Evolutionary conservation across 2,113 vertebrate genomes (phyloP).

Genomic region (Herpailurus yagouaroundi): DNA sequence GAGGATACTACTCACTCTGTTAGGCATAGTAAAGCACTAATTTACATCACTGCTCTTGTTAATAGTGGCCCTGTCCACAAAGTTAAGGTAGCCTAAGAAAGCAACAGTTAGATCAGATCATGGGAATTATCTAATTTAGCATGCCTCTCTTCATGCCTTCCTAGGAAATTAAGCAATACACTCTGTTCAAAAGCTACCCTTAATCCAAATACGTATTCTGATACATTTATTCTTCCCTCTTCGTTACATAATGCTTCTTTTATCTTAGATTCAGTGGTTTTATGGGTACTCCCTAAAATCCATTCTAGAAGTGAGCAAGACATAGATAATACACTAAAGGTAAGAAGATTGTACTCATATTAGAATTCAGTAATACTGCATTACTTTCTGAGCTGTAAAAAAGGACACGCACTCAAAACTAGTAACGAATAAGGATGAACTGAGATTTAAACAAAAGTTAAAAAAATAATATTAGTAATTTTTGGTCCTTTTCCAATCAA

Average conservation of each 20-base stretch:
- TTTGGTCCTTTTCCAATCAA: background rate
- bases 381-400: background rate
- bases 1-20: background rate
- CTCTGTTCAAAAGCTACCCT: background rate
- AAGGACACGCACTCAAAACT: background rate
- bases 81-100: background rate
- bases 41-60: background rate
- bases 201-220: background rate
- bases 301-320: background rate
- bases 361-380: background rate
- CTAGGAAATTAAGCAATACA: constrained; percentile 1
- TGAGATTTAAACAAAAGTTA: constrained; percentile 33
- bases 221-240: background rate
- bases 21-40: background rate
- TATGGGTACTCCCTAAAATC: background rate
- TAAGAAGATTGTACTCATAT: background rate
- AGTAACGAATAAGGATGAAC: background rate
- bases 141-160: background rate
- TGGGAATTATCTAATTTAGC: background rate
- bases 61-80: background rate
- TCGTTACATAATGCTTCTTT: background rate
- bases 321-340: background rate
- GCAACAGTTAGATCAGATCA: background rate
- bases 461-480: background rate
- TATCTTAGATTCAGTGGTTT: constrained; percentile 18